Evolutionary conservation across 2,797 vertebrate genomes (phyloP), one percentile per base, ranked within the genome.

Genomic region (Rhynchotus rufescens): DNA sequence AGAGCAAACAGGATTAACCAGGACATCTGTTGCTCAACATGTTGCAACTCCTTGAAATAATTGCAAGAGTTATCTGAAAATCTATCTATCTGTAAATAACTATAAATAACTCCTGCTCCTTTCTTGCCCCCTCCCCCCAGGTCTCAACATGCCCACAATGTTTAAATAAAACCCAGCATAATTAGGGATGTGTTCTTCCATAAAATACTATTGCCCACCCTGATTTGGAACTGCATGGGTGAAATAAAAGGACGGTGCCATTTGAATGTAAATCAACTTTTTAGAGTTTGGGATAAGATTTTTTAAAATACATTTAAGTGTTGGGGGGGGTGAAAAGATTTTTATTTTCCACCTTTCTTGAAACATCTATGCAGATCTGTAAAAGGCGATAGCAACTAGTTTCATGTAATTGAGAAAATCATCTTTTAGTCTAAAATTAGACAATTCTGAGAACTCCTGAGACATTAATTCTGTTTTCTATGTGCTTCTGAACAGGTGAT

Each of bases 181-280:
- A 72, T 76, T 66, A 89, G 65, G 25, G 82, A 68, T 47, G 80
- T 77, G 79, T 73, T 76, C 28, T 54, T 30, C 47, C 51, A 49
- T 51, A 87, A 67, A 79, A 45, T 38, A 16, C 40, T 32, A 80
- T 88, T 83, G 19, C 17, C 56, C 64, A 42, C 60, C 10, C 59
- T 69, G 80, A 75, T 69, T 80, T 69, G 83, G 47, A 49, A 66
- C 56, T 80, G 54, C 80, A 75, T 47, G 30, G 76, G 85, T 88
- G 69, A 59, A 60, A 30, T 15, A 51, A 80, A 78, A 34, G 54
- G 49, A 16, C 72, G 82, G 16, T 42, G 25, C 61, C 75, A 19
- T 44, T 89, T 77, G 62, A 86, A 62, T 49, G 61, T 68, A 88
- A 91, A 91, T 84, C 79, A 89, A 57, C 51, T 62, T 44, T 78